These are phyloP conservation scores for Caenorhabditis tropicalis DNA, from an alignment of 1,140 invertebrate genomes.

Conservation along the genomic window DNA sequence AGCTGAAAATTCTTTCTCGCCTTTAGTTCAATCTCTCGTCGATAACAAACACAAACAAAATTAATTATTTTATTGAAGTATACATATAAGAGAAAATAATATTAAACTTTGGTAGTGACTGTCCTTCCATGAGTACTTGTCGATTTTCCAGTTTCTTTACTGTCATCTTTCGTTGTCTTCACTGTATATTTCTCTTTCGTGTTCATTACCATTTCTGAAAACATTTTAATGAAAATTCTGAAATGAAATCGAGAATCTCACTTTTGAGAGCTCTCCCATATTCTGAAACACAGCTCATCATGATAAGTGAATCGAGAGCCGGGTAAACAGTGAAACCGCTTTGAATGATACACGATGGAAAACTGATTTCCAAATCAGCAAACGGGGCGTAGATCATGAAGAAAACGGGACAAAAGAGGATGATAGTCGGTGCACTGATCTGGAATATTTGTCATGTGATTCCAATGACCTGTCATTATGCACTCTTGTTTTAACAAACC, in stretches of 20 bases:
- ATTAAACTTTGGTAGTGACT: not conserved
- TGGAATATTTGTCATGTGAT: not conserved
- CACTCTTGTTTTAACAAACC: not conserved
- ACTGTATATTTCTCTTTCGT: not conserved
- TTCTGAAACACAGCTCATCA: not conserved
- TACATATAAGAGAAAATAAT: not conserved
- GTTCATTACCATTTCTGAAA: not conserved
- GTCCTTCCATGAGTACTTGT: not conserved
- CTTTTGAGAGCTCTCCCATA: not conserved
- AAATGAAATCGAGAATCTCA: not conserved
- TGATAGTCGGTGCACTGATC: not conserved
- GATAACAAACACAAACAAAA: too few relatives aligned
- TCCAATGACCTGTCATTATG: too few relatives aligned
- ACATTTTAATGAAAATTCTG: not conserved
- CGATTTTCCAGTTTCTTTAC: not conserved
- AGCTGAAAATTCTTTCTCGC: too few relatives aligned
- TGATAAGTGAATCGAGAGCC: not conserved
- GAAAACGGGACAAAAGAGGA: not conserved
- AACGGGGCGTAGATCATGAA: not conserved
- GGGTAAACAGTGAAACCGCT: not conserved
- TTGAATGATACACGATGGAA: not conserved
- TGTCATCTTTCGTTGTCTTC: not conserved
- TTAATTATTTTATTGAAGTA: not conserved
- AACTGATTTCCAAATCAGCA: slow-evolving; percentile 23
- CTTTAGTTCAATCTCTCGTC: too few relatives aligned